Percentiles rank a stretch among this genome's conserved stretches.
Evolutionary conservation across 2,888 invertebrate genomes (phyloP).

Genomic region (Lamproptera curius): DNA sequence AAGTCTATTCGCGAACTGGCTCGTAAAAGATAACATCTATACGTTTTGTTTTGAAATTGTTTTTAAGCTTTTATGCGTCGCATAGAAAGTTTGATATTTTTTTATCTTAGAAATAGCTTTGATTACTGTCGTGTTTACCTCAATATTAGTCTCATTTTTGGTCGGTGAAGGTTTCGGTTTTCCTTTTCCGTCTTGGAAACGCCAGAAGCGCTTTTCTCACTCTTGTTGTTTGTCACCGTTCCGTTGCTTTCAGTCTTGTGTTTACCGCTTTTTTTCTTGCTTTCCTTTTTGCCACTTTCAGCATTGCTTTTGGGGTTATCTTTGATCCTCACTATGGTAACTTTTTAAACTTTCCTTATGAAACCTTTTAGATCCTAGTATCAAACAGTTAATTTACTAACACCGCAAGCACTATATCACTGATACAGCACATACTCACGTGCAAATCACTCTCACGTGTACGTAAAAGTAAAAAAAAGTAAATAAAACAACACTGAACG

Average conservation of each 20-base stretch:
- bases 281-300: conserved; percentile 79
- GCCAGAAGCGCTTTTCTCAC: conserved; percentile 51
- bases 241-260: conserved; percentile 75
- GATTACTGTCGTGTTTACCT: too few species aligned
- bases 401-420: conserved; percentile 21
- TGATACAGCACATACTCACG: background rate
- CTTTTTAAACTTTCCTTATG: conserved; percentile 49
- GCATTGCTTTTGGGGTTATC: conserved; percentile 80
- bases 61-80: too few species aligned
- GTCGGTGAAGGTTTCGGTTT: conserved; percentile 44
- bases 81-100: too few species aligned
- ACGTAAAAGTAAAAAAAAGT: background rate
- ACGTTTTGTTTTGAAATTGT: background rate
- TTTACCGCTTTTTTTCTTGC: conserved; percentile 80
- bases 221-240: conserved; percentile 68
- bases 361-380: conserved; percentile 19
- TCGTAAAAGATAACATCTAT: too few species aligned
- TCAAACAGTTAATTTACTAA: conserved; percentile 4
- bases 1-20: too few species aligned
- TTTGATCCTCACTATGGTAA: conserved; percentile 84
- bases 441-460: background rate
- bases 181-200: conserved; percentile 57
- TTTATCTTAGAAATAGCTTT: too few species aligned
- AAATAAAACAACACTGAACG: background rate
- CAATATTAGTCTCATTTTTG: conserved; percentile 50